Evolutionary conservation across 2,888 invertebrate species (phyloP).

Genomic region (Carpatolechia fugitivella): DNA sequence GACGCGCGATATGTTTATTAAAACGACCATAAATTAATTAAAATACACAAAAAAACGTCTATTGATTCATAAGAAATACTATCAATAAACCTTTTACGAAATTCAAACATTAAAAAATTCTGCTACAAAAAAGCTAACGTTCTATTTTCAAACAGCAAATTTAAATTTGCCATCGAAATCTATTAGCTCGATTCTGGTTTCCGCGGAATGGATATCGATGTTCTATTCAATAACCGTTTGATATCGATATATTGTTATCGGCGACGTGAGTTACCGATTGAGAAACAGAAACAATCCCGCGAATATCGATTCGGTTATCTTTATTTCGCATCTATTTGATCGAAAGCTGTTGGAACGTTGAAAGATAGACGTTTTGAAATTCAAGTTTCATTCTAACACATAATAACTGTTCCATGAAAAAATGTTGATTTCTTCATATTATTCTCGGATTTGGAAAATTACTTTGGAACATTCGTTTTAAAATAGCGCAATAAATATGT

Average conservation of each 20-base stretch:
- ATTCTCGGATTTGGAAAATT: neutral
- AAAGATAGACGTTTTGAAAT: neutral
- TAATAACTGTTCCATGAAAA: too few species aligned
- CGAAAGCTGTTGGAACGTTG: slow-evolving; percentile 47
- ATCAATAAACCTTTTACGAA: too few species aligned
- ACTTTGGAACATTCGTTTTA: too few species aligned
- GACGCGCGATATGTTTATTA: slow-evolving; percentile 53
- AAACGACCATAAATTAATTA: slow-evolving; percentile 51
- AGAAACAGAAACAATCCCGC: slow-evolving; percentile 68
- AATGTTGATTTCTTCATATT: neutral
- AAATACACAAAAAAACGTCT: slow-evolving; percentile 44
- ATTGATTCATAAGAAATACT: slow-evolving; percentile 41
- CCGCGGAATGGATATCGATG: slow-evolving; percentile 15
- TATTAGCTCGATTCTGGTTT: slow-evolving; percentile 43
- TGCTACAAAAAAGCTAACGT: slow-evolving; percentile 21
- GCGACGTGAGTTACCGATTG: slow-evolving; percentile 69
- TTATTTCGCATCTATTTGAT: slow-evolving; percentile 56
- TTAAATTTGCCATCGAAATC: slow-evolving; percentile 24
- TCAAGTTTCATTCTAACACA: neutral
- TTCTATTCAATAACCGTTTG: slow-evolving; percentile 65
- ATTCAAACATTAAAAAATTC: too few species aligned
- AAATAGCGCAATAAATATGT: slow-evolving; percentile 3
- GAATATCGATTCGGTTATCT: slow-evolving; percentile 66
- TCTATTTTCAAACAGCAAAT: slow-evolving; percentile 18
- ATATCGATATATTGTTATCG: slow-evolving; percentile 71